Conservation (phyloP, 2,797 vertebrate species). For the Lutjanus campechanus region DNA sequence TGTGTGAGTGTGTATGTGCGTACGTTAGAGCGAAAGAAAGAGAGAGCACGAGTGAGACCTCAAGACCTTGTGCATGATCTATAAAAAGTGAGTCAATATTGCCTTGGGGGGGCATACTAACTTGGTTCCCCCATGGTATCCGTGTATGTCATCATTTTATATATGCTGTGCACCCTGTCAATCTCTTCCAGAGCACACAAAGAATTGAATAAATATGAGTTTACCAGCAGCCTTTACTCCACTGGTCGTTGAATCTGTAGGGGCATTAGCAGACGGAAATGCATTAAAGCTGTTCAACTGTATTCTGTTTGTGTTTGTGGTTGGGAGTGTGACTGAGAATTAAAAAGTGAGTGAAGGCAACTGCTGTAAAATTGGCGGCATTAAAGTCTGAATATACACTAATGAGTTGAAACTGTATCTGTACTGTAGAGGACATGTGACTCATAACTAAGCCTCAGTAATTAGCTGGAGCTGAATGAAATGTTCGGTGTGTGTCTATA, state of each 20-base stretch:
- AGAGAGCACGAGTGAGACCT: conserved; percentile 31
- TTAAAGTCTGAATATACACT: conserved; percentile 31
- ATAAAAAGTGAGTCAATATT: conserved; percentile 66
- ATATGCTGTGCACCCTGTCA: conserved; percentile 37
- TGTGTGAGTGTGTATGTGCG: not conserved
- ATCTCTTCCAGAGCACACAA: conserved; percentile 17
- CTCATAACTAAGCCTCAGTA: conserved; percentile 14
- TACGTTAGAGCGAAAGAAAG: conserved; percentile 3
- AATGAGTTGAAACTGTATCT: conserved; percentile 39
- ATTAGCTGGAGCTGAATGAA: conserved; percentile 7
- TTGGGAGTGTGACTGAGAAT: conserved; percentile 21
- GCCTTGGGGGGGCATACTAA: conserved; percentile 42
- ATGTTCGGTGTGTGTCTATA: not conserved
- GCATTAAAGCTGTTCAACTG: conserved; percentile 11
- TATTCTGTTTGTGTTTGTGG: conserved; percentile 11
- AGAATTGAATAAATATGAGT: conserved; percentile 34
- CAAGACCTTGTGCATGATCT: conserved; percentile 47
- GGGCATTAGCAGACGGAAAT: conserved; percentile 7
- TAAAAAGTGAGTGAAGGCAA: conserved; percentile 26
- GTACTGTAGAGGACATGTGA: conserved; percentile 33
- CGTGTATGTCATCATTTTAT: conserved; percentile 56
- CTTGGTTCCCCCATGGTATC: conserved; percentile 40
- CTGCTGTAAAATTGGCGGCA: conserved; percentile 28
- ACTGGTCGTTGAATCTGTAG: conserved; percentile 25
- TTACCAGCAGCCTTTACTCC: conserved; percentile 7